phyloP scores from a whole-genome alignment of 1,140 invertebrate genomes.

The Drosophila neocordata region DNA sequence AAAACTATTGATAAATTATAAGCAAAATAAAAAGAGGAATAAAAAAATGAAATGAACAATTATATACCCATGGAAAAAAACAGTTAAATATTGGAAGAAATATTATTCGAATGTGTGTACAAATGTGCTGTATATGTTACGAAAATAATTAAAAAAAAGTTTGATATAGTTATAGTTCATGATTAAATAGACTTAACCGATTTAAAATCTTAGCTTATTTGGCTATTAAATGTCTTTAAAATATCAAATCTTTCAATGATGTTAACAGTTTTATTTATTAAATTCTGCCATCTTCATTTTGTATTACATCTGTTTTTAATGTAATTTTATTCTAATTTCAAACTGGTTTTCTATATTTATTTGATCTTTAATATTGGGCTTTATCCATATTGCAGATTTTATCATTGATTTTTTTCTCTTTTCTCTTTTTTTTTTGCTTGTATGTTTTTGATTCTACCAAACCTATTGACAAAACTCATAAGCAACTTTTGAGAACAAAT shows the following conservation, averaged over 20 bases:
- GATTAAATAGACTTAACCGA: no score
- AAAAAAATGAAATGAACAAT: slow-evolving; percentile 34
- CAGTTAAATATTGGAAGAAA: slow-evolving; percentile 17
- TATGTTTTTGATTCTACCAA: background rate
- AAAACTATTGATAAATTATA: slow-evolving; percentile 74
- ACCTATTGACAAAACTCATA: slow-evolving; percentile 15
- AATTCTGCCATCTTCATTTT: background rate
- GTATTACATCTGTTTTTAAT: background rate
- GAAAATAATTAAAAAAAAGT: no score
- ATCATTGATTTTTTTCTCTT: background rate
- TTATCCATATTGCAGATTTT: slow-evolving; percentile 4
- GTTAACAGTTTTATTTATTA: no score
- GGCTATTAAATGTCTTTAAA: no score
- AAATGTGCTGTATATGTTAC: no score
- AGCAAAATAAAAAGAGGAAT: slow-evolving; percentile 36
- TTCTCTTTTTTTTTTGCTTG: background rate
- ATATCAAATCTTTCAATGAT: no score
- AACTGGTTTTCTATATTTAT: background rate
- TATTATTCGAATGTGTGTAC: no score
- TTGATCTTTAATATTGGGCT: background rate
- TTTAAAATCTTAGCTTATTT: no score
- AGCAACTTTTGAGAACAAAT: slow-evolving; percentile 52
- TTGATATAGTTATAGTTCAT: no score
- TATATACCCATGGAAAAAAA: slow-evolving; percentile 10
- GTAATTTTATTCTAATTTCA: background rate